Evolutionary conservation across 2,113 vertebrate species (phyloP).

Genomic region (Eptesicus fuscus): DNA sequence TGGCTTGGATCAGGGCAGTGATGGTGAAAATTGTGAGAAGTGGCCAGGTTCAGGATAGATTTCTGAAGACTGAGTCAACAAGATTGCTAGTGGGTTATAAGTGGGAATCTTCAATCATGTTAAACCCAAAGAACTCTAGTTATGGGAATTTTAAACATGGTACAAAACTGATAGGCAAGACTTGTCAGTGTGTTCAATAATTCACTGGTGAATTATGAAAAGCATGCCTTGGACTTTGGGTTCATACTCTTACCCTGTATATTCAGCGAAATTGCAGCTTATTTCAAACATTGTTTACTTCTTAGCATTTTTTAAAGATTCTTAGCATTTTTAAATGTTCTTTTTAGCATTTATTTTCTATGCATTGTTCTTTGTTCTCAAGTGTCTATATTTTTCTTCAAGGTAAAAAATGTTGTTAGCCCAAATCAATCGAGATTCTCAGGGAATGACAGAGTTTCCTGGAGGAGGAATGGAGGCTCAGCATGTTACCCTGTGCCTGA

Average conservation of each 20-base stretch:
- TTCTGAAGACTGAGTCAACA: background rate
- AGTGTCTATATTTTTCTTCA: slow-evolving; percentile 68
- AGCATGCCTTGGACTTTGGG: background rate
- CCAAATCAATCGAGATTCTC: slow-evolving; percentile 97
- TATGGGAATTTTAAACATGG: background rate
- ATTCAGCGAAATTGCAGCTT: slow-evolving; percentile 18
- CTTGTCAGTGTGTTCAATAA: background rate
- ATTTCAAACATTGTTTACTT: background rate
- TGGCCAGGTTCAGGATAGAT: background rate
- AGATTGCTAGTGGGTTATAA: background rate
- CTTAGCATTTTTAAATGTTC: background rate
- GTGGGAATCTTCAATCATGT: background rate
- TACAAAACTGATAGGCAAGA: background rate
- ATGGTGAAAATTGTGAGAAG: background rate
- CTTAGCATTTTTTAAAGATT: background rate
- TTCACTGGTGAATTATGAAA: slow-evolving; percentile 24
- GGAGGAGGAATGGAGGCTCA: slow-evolving; percentile 94
- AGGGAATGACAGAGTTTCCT: slow-evolving; percentile 97
- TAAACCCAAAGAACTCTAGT: background rate
- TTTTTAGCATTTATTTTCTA: slow-evolving; percentile 30
- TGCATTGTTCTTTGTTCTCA: slow-evolving; percentile 49
- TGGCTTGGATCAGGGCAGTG: background rate
- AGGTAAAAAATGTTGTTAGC: slow-evolving; percentile 97
- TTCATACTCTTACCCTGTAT: background rate
- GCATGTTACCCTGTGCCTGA: slow-evolving; percentile 95